Conservation (phyloP, 2,797 vertebrate species). For the Oreortyx pictus region DNA sequence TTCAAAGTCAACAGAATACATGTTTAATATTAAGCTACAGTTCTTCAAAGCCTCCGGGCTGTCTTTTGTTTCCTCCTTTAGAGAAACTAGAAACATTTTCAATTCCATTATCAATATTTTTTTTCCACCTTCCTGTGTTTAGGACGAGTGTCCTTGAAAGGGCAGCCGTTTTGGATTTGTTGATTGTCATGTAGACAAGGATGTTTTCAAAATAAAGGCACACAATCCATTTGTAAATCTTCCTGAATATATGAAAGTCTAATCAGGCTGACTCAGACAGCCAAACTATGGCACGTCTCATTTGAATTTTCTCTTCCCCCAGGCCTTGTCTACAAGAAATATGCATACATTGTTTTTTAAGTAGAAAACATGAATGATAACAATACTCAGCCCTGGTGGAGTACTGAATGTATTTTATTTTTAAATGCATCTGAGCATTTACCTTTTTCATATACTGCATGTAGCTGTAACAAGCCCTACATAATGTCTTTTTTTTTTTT, state of each 20-base stretch:
- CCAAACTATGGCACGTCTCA: constrained; percentile 10
- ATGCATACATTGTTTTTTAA: background rate
- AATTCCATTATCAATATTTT: constrained; percentile 17
- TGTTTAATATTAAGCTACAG: background rate
- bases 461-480: background rate
- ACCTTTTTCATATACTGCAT: background rate
- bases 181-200: constrained; percentile 44
- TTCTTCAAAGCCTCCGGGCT: background rate
- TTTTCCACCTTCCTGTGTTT: constrained; percentile 26
- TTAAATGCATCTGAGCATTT: background rate
- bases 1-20: constrained; percentile 4
- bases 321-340: constrained; percentile 58
- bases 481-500: background rate
- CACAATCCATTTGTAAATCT: constrained; percentile 57
- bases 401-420: constrained; percentile 16
- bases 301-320: constrained; percentile 54
- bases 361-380: constrained; percentile 15
- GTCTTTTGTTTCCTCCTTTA: background rate
- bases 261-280: constrained; percentile 60
- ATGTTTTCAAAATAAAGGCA: constrained; percentile 64
- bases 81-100: background rate
- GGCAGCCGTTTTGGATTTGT: constrained; percentile 12
- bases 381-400: background rate
- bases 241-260: constrained; percentile 58
- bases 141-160: constrained; percentile 59